Evolutionary conservation across 2,888 invertebrate genomes (phyloP), one percentile per base, ranked within the genome.

Genomic region (Andrena flavipes): DNA sequence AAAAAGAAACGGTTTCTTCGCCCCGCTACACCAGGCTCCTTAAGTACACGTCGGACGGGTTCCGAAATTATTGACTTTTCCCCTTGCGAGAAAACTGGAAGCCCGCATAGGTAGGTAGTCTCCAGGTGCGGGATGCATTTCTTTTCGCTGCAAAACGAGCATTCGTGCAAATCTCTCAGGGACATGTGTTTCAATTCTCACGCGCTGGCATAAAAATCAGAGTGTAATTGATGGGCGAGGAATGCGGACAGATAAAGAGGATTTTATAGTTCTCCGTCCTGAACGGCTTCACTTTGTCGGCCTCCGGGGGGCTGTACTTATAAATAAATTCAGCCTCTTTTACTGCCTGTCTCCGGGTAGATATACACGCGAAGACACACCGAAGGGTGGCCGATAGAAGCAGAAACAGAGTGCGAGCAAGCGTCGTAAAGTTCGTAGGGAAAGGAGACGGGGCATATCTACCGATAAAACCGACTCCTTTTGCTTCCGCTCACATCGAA

Each of bases 381-480:
- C 35, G 59, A 67, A 71, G 35, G 76, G 49, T 67, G 49, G 63
- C 77, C 78, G 87, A 87, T 87, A 87, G 85, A 85, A 77, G 80
- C 33, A 75, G 77, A 87, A 85, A 83, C 72, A 80, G 79, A 81
- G 63, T 78, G 20, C 42, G 42, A 33, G 72, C 54, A 63, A 74
- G 49, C 54, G 72, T 83, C 77, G 81, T 85, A 81, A 87, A 87
- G 65, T 79, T 76, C 60, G 65, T 65, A 16, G 68, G 29, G 68
- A 75, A 65, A 70, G 51, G 29, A 51, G 63, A 70, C 63, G 59
- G 48, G 59, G 72, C 62, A 76, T 76, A 76, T 83, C 62, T 73
- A 60, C 67, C 85, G 87, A 87, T 85, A 87, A 87, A 87, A 80
- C 69, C 70, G 70, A 83, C 80, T 81, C 84, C 77, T 84, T 84